phyloP scores from a whole-genome alignment of 2,113 vertebrate genomes.

The Rhea americana region DNA sequence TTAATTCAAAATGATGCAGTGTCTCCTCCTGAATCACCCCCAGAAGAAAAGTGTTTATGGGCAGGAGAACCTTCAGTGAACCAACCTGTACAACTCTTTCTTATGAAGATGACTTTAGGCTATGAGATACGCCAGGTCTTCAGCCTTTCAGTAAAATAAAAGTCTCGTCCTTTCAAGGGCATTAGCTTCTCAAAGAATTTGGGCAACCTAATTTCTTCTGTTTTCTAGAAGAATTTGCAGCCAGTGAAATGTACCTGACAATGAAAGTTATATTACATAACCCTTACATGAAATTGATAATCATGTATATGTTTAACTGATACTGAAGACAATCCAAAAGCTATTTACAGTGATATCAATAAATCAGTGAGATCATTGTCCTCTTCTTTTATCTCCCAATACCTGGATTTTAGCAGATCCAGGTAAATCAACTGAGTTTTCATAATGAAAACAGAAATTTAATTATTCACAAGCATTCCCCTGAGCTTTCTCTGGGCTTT shows the following conservation, averaged over 20 bases:
- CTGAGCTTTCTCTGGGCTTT: constrained; percentile 68
- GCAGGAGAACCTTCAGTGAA: not conserved
- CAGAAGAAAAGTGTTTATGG: not conserved
- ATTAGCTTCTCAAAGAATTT: not conserved
- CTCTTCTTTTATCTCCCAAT: constrained; percentile 8
- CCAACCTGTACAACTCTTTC: not conserved
- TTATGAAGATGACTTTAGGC: not conserved
- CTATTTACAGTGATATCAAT: constrained; percentile 2
- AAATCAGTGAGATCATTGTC: not conserved
- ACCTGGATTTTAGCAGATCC: constrained; percentile 44
- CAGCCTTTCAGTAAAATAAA: not conserved
- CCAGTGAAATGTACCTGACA: not conserved
- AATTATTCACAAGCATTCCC: constrained; percentile 77
- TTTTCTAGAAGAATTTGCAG: not conserved
- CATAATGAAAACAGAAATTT: constrained; percentile 77
- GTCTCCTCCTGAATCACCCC: not conserved
- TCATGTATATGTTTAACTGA: not conserved
- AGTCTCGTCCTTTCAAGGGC: not conserved
- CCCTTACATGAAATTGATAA: constrained; percentile 1
- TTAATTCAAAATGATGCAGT: not conserved
- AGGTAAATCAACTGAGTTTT: constrained; percentile 60
- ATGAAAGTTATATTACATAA: constrained; percentile 7
- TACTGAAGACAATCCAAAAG: not conserved
- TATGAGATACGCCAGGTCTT: not conserved
- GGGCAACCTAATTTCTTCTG: not conserved